Evolutionary conservation across 2,113 vertebrate genomes (phyloP).

Genomic region (Sylvicapra grimmia): DNA sequence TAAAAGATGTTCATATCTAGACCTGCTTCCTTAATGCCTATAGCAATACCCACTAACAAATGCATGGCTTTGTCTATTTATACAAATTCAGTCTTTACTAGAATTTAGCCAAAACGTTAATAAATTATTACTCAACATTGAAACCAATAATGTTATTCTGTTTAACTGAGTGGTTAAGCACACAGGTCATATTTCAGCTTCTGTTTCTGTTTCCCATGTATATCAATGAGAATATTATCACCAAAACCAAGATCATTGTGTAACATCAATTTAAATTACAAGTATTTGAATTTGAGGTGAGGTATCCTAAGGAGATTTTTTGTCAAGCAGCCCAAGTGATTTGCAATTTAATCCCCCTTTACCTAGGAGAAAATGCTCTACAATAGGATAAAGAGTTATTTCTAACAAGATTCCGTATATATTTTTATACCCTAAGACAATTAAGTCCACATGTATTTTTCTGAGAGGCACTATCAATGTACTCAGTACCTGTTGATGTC

Average conservation of each 20-base stretch:
- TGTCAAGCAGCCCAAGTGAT: neutral
- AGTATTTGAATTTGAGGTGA: neutral
- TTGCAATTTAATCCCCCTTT: neutral
- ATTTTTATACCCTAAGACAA: neutral
- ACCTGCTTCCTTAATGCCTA: neutral
- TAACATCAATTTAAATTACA: neutral
- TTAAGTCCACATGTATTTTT: neutral
- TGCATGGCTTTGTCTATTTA: conserved; percentile 39
- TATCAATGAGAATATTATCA: conserved; percentile 61
- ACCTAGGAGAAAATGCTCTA: neutral
- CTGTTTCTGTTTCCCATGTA: conserved; percentile 62
- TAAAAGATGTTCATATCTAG: conserved; percentile 14
- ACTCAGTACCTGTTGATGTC: neutral
- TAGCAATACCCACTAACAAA: neutral
- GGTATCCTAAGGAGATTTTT: conserved; percentile 20
- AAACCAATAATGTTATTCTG: neutral
- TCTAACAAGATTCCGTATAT: neutral
- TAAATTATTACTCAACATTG: conserved; percentile 57
- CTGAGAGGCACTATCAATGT: neutral
- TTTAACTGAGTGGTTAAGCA: conserved; percentile 29
- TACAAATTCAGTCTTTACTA: conserved; percentile 41
- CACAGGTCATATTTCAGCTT: conserved; percentile 65
- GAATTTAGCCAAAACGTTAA: conserved; percentile 58
- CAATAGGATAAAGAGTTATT: neutral
- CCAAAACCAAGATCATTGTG: conserved; percentile 43